Percentiles rank a stretch among this genome's conserved stretches.
Conservation (phyloP, 2,113 vertebrate genomes). For the Dicerorhinus sumatrensis region DNA sequence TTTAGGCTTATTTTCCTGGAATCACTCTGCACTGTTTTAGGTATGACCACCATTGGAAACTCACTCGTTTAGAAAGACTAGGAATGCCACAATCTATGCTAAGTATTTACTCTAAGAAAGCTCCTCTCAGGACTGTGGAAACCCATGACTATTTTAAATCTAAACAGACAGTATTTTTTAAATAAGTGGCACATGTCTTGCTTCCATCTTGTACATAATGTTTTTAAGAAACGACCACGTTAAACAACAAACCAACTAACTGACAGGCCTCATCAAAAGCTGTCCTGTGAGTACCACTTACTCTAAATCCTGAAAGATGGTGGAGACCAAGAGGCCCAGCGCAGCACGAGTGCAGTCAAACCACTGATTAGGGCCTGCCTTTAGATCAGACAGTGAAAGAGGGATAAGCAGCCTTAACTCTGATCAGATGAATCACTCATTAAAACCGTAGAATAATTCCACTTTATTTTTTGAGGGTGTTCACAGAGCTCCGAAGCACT, state of each 20-base stretch:
- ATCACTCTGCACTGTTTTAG: neutral
- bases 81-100: neutral
- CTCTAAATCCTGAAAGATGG: neutral
- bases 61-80: neutral
- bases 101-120: neutral
- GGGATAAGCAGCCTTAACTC: neutral
- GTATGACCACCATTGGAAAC: neutral
- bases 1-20: neutral
- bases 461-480: slow-evolving; percentile 57
- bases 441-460: slow-evolving; percentile 38
- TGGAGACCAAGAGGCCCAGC: neutral
- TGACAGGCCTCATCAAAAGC: neutral
- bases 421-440: slow-evolving; percentile 62
- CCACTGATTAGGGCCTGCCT: neutral
- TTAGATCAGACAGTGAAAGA: neutral
- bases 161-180: neutral
- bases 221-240: neutral
- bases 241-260: neutral
- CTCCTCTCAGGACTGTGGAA: neutral
- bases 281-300: neutral
- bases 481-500: slow-evolving; percentile 42
- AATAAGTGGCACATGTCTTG: neutral
- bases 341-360: neutral
- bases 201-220: neutral
- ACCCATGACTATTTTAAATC: neutral